These are phyloP conservation scores for Hippopotamyrus pictus DNA, from an alignment of 2,797 vertebrate genomes.

Conservation along the genomic window DNA sequence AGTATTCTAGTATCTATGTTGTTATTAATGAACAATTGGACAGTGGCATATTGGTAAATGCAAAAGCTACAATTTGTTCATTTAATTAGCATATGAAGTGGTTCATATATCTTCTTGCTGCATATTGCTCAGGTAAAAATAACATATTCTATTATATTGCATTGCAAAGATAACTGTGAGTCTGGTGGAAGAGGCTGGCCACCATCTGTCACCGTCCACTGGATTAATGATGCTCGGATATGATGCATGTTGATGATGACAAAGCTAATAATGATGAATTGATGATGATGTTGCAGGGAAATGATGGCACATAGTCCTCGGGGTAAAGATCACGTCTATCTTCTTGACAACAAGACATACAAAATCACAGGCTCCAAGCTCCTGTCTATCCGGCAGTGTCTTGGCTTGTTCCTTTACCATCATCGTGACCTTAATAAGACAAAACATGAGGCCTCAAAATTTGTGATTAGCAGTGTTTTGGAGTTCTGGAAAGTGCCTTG, in stretches of 20 bases:
- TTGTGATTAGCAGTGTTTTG: no score
- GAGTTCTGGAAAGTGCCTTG: not conserved
- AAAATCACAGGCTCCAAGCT: not conserved
- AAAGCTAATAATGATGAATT: not conserved
- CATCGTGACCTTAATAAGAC: no score
- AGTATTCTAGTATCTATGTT: no score
- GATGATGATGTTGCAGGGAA: not conserved
- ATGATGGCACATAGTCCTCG: not conserved
- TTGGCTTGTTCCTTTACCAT: no score
- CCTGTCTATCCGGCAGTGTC: no score
- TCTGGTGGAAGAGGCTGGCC: not conserved
- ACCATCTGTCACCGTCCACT: not conserved
- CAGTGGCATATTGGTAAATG: no score
- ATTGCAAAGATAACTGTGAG: not conserved
- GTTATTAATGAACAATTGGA: no score
- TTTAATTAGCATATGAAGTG: not conserved
- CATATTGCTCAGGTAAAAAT: not conserved
- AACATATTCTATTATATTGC: not conserved
- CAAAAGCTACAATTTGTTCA: no score
- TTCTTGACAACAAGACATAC: not conserved
- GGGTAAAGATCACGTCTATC: not conserved
- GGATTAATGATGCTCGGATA: not conserved
- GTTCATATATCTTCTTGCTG: not conserved
- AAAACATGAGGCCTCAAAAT: no score
- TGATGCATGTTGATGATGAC: not conserved